These are phyloP conservation scores for Epizoanthus ramosus DNA, from an alignment of 92 coral and sea anemone species.

Conservation along the genomic window DNA sequence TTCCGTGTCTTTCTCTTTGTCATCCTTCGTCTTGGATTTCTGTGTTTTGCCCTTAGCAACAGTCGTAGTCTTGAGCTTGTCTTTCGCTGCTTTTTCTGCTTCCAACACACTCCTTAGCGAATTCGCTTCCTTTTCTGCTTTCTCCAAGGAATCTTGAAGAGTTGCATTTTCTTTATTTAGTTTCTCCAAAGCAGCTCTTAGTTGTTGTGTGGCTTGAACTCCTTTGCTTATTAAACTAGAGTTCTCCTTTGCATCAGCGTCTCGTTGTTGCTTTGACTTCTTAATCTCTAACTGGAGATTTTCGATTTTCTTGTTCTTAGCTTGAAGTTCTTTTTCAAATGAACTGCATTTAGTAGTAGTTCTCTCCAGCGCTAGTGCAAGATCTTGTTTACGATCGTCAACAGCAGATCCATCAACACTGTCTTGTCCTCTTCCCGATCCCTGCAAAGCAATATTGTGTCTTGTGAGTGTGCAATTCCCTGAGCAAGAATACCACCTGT, in stretches of 20 bases:
- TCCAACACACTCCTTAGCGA: constrained; percentile 64
- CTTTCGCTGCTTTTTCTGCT: constrained; percentile 68
- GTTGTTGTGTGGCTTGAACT: constrained; percentile 60
- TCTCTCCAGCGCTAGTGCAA: constrained; percentile 37
- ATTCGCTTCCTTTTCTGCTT: constrained; percentile 74
- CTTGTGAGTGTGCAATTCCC: constrained; percentile 29
- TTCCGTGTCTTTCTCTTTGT: constrained; percentile 24
- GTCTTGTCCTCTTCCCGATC: constrained; percentile 16
- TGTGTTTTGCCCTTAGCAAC: constrained; percentile 46
- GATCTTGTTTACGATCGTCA: constrained; percentile 40
- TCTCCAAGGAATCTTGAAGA: constrained; percentile 84
- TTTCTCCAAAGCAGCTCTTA: constrained; percentile 89
- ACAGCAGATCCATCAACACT: constrained; percentile 8
- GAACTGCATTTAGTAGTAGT: constrained; percentile 44
- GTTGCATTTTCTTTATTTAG: constrained; percentile 86
- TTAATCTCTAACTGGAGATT: constrained; percentile 64
- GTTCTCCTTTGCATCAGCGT: constrained; percentile 50
- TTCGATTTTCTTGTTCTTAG: constrained; percentile 60
- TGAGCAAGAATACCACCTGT: neutral
- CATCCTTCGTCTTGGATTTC: constrained; percentile 43
- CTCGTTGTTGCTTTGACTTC: constrained; percentile 35
- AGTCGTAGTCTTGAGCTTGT: constrained; percentile 47
- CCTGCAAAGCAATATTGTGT: neutral
- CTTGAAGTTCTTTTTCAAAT: constrained; percentile 61
- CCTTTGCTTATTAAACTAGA: constrained; percentile 52